Evolutionary conservation across 2,113 vertebrate species (phyloP).

Genomic region (Nipponia nippon): DNA sequence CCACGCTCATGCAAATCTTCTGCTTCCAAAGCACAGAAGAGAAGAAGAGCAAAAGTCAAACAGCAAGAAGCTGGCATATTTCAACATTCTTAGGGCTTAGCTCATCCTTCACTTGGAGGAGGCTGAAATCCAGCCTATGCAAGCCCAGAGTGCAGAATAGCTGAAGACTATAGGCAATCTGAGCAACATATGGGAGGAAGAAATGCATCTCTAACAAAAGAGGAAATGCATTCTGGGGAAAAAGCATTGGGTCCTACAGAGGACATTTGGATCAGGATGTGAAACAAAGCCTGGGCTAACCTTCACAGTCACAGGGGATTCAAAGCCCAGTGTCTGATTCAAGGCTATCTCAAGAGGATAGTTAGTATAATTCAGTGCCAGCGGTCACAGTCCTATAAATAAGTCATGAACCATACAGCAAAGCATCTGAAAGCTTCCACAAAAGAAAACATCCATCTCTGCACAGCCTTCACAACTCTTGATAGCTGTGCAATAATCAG

Average conservation of each 20-base stretch:
- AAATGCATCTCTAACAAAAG: background rate
- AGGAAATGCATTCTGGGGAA: background rate
- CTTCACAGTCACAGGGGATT: background rate
- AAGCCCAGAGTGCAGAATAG: background rate
- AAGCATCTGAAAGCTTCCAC: constrained; percentile 1
- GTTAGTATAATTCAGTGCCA: background rate
- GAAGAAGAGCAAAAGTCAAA: constrained; percentile 29
- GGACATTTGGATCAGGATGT: background rate
- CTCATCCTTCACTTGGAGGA: background rate
- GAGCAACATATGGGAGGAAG: constrained; percentile 1
- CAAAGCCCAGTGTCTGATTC: background rate
- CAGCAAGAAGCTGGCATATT: constrained; percentile 17
- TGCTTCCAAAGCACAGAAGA: background rate
- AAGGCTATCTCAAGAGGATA: constrained; percentile 16
- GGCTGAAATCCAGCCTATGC: background rate
- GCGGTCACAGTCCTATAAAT: background rate
- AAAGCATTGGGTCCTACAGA: background rate
- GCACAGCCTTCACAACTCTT: background rate
- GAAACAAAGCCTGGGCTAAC: background rate
- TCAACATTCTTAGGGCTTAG: background rate
- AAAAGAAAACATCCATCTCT: background rate
- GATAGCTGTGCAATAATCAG: background rate
- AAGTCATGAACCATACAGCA: background rate
- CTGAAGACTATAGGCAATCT: background rate
- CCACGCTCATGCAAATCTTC: background rate